Percentiles rank a stretch among this genome's conserved stretches.
phyloP scores from a whole-genome alignment of 2,113 vertebrate species.

The Piliocolobus tephrosceles region DNA sequence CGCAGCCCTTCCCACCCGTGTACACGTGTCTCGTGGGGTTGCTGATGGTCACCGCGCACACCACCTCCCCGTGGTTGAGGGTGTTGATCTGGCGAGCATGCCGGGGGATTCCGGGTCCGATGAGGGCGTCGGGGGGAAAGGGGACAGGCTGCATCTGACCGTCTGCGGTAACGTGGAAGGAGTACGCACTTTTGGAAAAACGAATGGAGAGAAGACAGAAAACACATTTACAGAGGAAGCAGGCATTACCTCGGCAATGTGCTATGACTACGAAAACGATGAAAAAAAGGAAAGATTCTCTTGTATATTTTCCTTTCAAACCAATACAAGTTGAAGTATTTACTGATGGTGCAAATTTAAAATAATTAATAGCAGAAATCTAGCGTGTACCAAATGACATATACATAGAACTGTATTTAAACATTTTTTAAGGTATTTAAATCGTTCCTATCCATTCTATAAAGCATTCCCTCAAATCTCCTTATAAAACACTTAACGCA shows the following conservation, averaged over 20 bases:
- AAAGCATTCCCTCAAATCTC: not conserved
- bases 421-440: not conserved
- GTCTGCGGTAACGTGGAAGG: conserved; percentile 95
- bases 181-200: conserved; percentile 82
- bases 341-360: conserved; percentile 7
- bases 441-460: not conserved
- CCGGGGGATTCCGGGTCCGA: conserved; percentile 94
- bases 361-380: not conserved
- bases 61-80: conserved; percentile 95
- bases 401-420: not conserved
- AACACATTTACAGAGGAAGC: not conserved
- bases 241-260: not conserved
- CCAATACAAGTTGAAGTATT: not conserved
- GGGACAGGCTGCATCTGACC: conserved; percentile 97
- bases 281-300: not conserved
- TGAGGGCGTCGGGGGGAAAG: conserved; percentile 94
- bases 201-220: not conserved
- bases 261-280: not conserved
- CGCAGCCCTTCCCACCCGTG: conserved; percentile 96
- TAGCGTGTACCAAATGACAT: not conserved
- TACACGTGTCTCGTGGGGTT: conserved; percentile 96
- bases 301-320: not conserved
- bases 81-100: conserved; percentile 97
- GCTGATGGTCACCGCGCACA: conserved; percentile 96
- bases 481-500: conserved; percentile 7